Evolutionary conservation across 2,888 invertebrate genomes (phyloP).

Genomic region (Digitonthophagus gazella): DNA sequence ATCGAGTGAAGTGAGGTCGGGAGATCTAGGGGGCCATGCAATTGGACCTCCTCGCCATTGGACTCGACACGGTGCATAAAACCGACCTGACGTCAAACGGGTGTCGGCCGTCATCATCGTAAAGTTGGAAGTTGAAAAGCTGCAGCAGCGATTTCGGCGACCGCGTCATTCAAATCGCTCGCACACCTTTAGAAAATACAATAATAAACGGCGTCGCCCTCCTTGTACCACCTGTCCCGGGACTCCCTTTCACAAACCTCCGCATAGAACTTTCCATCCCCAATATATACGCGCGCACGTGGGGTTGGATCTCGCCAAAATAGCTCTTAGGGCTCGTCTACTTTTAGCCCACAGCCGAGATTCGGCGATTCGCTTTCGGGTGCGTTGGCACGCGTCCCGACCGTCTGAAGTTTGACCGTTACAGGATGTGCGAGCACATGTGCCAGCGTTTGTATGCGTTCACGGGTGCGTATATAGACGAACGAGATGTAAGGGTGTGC

Average conservation of each 20-base stretch:
- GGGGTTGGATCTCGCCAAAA: slow-evolving; percentile 3
- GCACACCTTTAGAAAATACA: background rate
- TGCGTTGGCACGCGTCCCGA: slow-evolving; percentile 16
- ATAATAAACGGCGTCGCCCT: background rate
- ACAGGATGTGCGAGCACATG: slow-evolving; percentile 5
- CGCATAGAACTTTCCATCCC: slow-evolving; percentile 14
- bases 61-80: too few species aligned
- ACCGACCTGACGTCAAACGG: slow-evolving; percentile 11
- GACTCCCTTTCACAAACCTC: background rate
- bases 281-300: slow-evolving; percentile 7
- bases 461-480: slow-evolving; percentile 1
- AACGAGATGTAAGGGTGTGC: too few species aligned
- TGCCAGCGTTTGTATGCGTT: background rate
- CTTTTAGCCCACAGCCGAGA: background rate
- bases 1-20: too few species aligned
- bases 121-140: slow-evolving; percentile 1
- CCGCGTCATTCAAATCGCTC: slow-evolving; percentile 2
- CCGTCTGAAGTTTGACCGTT: slow-evolving; percentile 10
- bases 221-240: background rate
- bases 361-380: background rate
- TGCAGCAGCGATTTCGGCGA: background rate
- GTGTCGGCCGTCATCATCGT: slow-evolving; percentile 7
- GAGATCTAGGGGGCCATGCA: too few species aligned
- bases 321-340: background rate
- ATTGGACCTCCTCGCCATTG: too few species aligned